These are phyloP conservation scores for Cydia splendana DNA, from an alignment of 1,140 invertebrate genomes.

Conservation along the genomic window DNA sequence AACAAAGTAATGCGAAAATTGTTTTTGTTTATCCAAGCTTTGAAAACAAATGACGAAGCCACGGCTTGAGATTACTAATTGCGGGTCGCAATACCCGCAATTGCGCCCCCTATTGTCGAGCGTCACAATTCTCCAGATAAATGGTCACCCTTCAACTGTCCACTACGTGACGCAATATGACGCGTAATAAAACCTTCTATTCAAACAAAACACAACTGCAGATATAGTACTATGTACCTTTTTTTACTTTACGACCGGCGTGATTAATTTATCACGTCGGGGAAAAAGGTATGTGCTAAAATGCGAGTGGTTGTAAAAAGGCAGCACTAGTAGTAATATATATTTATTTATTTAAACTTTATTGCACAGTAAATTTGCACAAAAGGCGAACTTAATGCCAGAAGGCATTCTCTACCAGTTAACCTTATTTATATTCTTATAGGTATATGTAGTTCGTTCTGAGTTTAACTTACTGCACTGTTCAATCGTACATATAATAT, in stretches of 20 bases:
- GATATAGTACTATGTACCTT: background rate
- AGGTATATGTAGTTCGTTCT: background rate
- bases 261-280: background rate
- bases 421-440: too few relatives aligned
- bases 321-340: background rate
- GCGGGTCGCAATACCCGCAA: background rate
- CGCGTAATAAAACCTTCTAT: background rate
- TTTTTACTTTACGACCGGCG: background rate
- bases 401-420: too few relatives aligned
- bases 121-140: background rate
- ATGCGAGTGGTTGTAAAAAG: background rate
- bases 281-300: background rate
- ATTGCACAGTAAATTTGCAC: too few relatives aligned
- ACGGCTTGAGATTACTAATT: conserved; percentile 2
- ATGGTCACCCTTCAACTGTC: background rate
- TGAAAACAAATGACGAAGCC: background rate
- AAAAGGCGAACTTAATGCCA: too few relatives aligned
- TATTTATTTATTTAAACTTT: too few relatives aligned
- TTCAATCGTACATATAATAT: too few relatives aligned
- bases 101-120: background rate
- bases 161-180: background rate
- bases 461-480: background rate
- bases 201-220: background rate
- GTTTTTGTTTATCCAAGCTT: background rate
- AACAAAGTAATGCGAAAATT: too few relatives aligned